Evolutionary conservation across 2,888 invertebrate species (phyloP).

Genomic region (Sinelater perroti): DNA sequence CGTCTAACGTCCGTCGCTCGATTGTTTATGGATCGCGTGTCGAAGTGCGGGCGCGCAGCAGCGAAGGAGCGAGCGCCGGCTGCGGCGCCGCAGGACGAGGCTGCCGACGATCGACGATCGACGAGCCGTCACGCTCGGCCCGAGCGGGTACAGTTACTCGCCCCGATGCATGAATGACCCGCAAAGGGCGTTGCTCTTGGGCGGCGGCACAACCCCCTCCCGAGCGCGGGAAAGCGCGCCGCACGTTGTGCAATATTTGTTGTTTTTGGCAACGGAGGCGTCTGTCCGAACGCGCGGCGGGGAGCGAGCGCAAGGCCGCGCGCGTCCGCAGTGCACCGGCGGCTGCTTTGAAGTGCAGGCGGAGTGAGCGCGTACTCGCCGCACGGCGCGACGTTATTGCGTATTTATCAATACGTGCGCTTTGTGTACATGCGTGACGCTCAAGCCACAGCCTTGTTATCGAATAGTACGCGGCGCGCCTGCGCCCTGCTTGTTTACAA

Average conservation of each 20-base stretch:
- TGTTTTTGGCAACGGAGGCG: slow-evolving; percentile 44
- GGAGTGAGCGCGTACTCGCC: too few relatives aligned
- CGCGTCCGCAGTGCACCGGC: slow-evolving; percentile 23
- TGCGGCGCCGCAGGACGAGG: neutral
- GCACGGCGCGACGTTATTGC: slow-evolving; percentile 33
- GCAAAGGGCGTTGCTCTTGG: slow-evolving; percentile 53
- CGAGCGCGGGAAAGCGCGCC: slow-evolving; percentile 31
- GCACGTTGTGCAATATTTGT: slow-evolving; percentile 47
- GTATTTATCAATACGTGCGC: slow-evolving; percentile 36
- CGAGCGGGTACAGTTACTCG: slow-evolving; percentile 41
- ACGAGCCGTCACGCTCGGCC: slow-evolving; percentile 42
- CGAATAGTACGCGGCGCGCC: slow-evolving; percentile 60
- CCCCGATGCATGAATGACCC: slow-evolving; percentile 55
- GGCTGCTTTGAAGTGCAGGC: too few relatives aligned
- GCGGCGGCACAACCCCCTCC: slow-evolving; percentile 41
- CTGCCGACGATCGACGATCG: slow-evolving; percentile 19
- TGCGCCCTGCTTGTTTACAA: slow-evolving; percentile 65
- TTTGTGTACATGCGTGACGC: slow-evolving; percentile 44
- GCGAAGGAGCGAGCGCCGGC: too few relatives aligned
- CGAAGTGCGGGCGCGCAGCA: too few relatives aligned
- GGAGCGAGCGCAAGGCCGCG: slow-evolving; percentile 25
- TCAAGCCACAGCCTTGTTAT: slow-evolving; percentile 51
- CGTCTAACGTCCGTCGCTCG: too few relatives aligned
- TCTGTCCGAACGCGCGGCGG: slow-evolving; percentile 36
- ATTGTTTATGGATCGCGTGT: too few relatives aligned